Evolutionary conservation across 2,888 invertebrate genomes (phyloP).

Genomic region (Stenolophus ochropezus): DNA sequence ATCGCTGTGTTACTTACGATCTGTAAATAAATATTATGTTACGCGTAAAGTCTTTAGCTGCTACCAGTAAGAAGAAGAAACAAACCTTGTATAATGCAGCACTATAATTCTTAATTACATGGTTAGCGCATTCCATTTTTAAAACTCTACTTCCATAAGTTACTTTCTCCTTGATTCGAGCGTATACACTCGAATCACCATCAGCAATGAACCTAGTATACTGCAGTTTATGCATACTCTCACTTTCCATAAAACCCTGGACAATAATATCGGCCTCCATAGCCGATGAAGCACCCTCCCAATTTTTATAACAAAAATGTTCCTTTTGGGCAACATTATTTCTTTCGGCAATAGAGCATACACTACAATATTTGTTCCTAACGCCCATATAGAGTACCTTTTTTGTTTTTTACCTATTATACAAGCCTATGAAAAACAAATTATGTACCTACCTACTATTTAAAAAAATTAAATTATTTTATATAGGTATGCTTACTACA

Average conservation of each 20-base stretch:
- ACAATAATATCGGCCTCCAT: constrained; percentile 68
- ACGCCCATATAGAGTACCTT: constrained; percentile 66
- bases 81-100: constrained; percentile 38
- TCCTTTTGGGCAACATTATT: too few species aligned
- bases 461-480: not conserved
- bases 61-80: not conserved
- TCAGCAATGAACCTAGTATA: constrained; percentile 67
- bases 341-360: too few species aligned
- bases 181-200: constrained; percentile 68
- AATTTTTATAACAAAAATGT: constrained; percentile 67
- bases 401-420: constrained; percentile 31
- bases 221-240: constrained; percentile 65
- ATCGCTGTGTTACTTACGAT: constrained; percentile 4
- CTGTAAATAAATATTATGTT: not conserved
- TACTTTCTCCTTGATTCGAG: constrained; percentile 63
- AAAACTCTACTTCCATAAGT: constrained; percentile 64
- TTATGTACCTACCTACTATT: not conserved
- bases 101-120: constrained; percentile 63
- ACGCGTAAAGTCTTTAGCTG: not conserved
- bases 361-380: constrained; percentile 66
- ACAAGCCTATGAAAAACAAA: not conserved
- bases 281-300: constrained; percentile 65
- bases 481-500: constrained; percentile 37
- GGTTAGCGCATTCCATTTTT: constrained; percentile 68
- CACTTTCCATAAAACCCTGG: constrained; percentile 67